A percentile compares a stretch with the other conserved stretches of the same genome.
These are phyloP conservation scores for Poecilia wingei DNA, from an alignment of 2,797 vertebrate species.

Conservation along the genomic window DNA sequence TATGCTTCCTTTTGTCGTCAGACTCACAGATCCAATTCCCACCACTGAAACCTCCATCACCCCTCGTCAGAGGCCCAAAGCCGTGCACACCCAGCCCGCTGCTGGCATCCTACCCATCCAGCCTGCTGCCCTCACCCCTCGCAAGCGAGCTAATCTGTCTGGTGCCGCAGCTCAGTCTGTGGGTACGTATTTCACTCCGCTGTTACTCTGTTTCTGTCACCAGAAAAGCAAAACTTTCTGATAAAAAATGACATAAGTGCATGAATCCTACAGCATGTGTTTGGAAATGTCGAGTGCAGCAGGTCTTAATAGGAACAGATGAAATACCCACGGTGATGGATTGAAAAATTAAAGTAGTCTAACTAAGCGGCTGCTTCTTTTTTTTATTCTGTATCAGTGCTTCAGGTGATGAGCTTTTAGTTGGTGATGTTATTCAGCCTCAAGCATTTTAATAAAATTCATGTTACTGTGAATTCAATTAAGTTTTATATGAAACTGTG, in stretches of 20 bases:
- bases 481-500: slow-evolving; percentile 16
- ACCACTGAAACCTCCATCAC: slow-evolving; percentile 98
- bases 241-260: slow-evolving; percentile 21
- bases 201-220: slow-evolving; percentile 27
- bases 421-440: background rate
- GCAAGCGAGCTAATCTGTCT: slow-evolving; percentile 90
- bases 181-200: slow-evolving; percentile 74
- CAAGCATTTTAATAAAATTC: background rate
- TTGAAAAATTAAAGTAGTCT: slow-evolving; percentile 31
- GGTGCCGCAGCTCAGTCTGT: slow-evolving; percentile 79
- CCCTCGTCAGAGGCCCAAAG: slow-evolving; percentile 97
- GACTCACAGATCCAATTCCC: slow-evolving; percentile 95
- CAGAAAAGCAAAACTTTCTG: slow-evolving; percentile 19
- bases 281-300: background rate
- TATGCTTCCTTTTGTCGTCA: slow-evolving; percentile 58
- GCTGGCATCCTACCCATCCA: slow-evolving; percentile 96
- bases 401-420: slow-evolving; percentile 10
- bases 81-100: slow-evolving; percentile 88
- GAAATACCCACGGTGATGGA: slow-evolving; percentile 33
- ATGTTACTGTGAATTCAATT: background rate
- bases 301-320: slow-evolving; percentile 36
- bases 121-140: slow-evolving; percentile 93
- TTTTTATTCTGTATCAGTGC: slow-evolving; percentile 3
- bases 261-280: slow-evolving; percentile 31
- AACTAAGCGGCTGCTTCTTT: slow-evolving; percentile 9